Percentiles rank a stretch among this genome's conserved stretches.
These are phyloP conservation scores for Stomorhina lunata DNA, from an alignment of 2,888 invertebrate species.

Conservation along the genomic window DNA sequence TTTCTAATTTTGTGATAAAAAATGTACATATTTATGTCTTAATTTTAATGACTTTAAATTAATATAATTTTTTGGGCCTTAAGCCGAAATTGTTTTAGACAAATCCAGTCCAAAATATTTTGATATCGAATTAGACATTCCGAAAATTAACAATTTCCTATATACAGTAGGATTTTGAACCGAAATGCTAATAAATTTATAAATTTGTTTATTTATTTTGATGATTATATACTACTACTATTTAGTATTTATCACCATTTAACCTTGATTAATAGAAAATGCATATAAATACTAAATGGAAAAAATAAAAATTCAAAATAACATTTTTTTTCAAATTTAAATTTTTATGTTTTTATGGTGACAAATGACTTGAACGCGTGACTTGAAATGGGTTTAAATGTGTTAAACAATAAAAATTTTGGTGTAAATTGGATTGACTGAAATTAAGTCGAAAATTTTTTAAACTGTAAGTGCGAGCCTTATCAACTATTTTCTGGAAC, in stretches of 20 bases:
- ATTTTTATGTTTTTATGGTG: conserved; percentile 6
- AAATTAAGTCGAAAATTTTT: too few relatives aligned
- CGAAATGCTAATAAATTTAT: neutral
- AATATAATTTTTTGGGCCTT: too few relatives aligned
- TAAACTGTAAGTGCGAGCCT: too few relatives aligned
- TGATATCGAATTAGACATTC: too few relatives aligned
- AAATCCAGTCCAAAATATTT: too few relatives aligned
- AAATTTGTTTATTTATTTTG: too few relatives aligned
- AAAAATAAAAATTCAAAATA: neutral
- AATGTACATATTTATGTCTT: too few relatives aligned
- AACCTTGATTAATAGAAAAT: conserved; percentile 28
- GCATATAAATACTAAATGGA: neutral
- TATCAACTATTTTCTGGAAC: too few relatives aligned
- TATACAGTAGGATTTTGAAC: neutral
- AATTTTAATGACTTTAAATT: too few relatives aligned
- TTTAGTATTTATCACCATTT: neutral
- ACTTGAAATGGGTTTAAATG: neutral
- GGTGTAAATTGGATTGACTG: neutral
- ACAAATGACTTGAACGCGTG: conserved; percentile 13
- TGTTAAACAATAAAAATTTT: neutral
- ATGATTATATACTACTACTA: too few relatives aligned
- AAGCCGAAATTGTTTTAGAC: too few relatives aligned
- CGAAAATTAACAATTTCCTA: neutral
- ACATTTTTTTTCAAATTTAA: neutral
- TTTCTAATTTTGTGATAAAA: too few relatives aligned